Evolutionary conservation across 1,140 invertebrate species (phyloP).

Genomic region (Lepeophtheirus salmonis): DNA sequence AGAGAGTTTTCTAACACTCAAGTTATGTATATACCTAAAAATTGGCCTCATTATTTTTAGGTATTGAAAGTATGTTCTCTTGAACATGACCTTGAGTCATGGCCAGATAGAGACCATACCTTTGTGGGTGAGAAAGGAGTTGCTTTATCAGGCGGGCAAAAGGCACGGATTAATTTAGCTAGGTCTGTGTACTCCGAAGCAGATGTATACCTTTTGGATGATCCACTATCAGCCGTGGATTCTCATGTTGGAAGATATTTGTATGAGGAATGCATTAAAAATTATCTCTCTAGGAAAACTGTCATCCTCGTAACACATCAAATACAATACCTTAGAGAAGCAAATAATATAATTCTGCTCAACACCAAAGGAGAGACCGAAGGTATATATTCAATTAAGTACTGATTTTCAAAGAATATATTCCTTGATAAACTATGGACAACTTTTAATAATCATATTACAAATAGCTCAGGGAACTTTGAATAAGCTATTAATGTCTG

Average conservation of each 20-base stretch:
- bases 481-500: too few species aligned
- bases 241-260: conserved; percentile 46
- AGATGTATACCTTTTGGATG: conserved; percentile 39
- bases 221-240: conserved; percentile 53
- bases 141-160: conserved; percentile 55
- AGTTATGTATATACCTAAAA: neutral
- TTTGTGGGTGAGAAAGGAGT: conserved; percentile 48
- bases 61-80: conserved; percentile 42
- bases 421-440: too few species aligned
- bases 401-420: too few species aligned
- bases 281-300: conserved; percentile 40
- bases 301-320: conserved; percentile 55
- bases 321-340: conserved; percentile 27
- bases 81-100: conserved; percentile 43
- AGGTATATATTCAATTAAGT: too few species aligned
- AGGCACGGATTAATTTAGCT: conserved; percentile 52
- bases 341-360: conserved; percentile 29
- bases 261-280: conserved; percentile 42
- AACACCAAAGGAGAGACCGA: conserved; percentile 25
- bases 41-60: neutral
- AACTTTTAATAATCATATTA: too few species aligned
- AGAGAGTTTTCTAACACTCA: neutral
- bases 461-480: too few species aligned
- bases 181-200: conserved; percentile 51
- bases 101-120: conserved; percentile 40